phyloP scores from a whole-genome alignment of 2,113 vertebrate species.

The Glareola pratincola region DNA sequence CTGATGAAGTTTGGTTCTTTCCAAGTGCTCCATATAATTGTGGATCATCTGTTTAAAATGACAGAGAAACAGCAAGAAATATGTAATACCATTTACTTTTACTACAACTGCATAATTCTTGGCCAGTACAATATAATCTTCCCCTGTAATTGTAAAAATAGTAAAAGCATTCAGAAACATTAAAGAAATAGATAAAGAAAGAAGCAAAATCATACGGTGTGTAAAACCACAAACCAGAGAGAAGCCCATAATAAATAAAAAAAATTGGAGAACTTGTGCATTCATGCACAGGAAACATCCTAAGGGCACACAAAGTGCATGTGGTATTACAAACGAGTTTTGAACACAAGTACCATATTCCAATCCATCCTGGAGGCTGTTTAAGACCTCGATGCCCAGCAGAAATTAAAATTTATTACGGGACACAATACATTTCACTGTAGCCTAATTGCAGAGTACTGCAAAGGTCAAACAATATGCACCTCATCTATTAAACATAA shows the following conservation, averaged over 20 bases:
- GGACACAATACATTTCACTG: not conserved
- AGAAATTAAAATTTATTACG: not conserved
- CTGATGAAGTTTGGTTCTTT: conserved; percentile 94
- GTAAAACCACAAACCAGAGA: not conserved
- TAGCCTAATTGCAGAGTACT: not conserved
- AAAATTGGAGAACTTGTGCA: not conserved
- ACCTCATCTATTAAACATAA: not conserved
- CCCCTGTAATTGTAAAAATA: not conserved
- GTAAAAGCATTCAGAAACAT: not conserved
- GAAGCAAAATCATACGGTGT: not conserved
- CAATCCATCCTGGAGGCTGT: not conserved
- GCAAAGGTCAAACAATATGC: not conserved
- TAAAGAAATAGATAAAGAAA: not conserved
- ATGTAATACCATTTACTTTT: not conserved
- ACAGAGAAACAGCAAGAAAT: conserved; percentile 34
- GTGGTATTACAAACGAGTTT: not conserved
- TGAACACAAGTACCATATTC: not conserved
- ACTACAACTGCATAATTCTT: not conserved
- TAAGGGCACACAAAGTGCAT: not conserved
- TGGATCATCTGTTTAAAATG: conserved; percentile 92
- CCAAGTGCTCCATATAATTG: conserved; percentile 99
- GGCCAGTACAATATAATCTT: not conserved
- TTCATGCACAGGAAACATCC: not conserved
- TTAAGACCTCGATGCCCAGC: not conserved
- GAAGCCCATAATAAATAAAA: not conserved